A percentile compares a stretch with the other conserved stretches of the same genome.
These are phyloP conservation scores for Trachymyrmex septentrionalis DNA, from an alignment of 1,140 invertebrate species.

Conservation along the genomic window DNA sequence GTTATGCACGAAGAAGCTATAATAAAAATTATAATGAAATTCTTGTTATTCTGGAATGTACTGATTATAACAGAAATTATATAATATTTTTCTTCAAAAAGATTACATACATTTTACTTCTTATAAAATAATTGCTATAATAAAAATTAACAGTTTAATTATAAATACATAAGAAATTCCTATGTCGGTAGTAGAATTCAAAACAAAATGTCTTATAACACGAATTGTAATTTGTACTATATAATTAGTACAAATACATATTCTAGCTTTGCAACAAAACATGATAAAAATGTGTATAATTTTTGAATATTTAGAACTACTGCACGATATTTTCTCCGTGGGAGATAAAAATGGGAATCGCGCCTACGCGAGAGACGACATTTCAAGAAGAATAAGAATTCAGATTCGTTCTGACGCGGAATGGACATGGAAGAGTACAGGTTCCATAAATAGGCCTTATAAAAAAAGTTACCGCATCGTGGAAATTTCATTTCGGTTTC, in stretches of 20 bases:
- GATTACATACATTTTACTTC: background rate
- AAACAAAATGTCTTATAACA: background rate
- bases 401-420: background rate
- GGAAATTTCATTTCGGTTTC: background rate
- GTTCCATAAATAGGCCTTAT: background rate
- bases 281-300: background rate
- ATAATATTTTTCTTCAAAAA: background rate
- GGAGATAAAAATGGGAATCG: background rate
- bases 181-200: background rate
- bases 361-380: conserved; percentile 32
- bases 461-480: conserved; percentile 9
- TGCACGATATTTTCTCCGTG: background rate
- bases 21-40: background rate
- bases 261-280: background rate
- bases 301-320: background rate
- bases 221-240: background rate
- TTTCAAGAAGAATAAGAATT: conserved; percentile 20
- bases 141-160: background rate
- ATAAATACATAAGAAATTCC: background rate
- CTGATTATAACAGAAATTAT: background rate
- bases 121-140: background rate
- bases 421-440: background rate
- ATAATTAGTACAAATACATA: background rate
- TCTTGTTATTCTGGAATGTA: background rate
- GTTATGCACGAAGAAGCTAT: background rate